Evolutionary conservation across 2,113 vertebrate species (phyloP), one percentile per base, ranked within the genome.

Genomic region (Mustela nigripes): DNA sequence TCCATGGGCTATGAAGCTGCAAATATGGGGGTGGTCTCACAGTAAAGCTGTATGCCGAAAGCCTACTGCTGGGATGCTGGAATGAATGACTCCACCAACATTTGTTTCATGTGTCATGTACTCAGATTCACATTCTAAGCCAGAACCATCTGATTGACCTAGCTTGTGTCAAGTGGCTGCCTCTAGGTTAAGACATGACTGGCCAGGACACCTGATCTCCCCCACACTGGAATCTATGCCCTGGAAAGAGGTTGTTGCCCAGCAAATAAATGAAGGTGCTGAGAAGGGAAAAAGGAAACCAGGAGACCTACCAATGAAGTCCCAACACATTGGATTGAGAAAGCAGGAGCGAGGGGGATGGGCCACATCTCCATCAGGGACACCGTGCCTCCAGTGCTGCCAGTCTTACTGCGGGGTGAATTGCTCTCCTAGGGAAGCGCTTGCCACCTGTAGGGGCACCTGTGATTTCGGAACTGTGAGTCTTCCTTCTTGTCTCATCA

Each of bases 331-430:
- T 16, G 6, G 4, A 7, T 11, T 10, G 0, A 53, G 22, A 58
- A 6, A 31, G 24, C 15, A n/a, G 28, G 16, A 7, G 5, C 1
- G 3, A 6, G 26, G 60, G 4, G 7, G 22, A 4, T 45, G 24
- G 50, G 0, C 15, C 0, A 0, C 10, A n/a, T 24, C 14, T 11
- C 39, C 14, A 7, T 4, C 26, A 65, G 65, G 6, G 21, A 36
- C 11, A 2, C 1, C 2, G 0, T 3, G 4, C 4, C 31, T 14
- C 50, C 7, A 48, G 0, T 0, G 31, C 3, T 31, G 31, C 69
- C 26, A 8, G 24, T 45, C 24, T 15, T 33, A 22, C 45, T 50
- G 19, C 42, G 24, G 16, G 9, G 48, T 16, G 31, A 58, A 48
- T 9, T 2, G 53, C 11, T 2, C 0, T 28, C 45, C 48, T 39